A percentile compares a stretch with the other conserved stretches of the same genome.
These are phyloP conservation scores for Zaprionus tsacasi DNA, from an alignment of 1,140 invertebrate species.

Conservation along the genomic window DNA sequence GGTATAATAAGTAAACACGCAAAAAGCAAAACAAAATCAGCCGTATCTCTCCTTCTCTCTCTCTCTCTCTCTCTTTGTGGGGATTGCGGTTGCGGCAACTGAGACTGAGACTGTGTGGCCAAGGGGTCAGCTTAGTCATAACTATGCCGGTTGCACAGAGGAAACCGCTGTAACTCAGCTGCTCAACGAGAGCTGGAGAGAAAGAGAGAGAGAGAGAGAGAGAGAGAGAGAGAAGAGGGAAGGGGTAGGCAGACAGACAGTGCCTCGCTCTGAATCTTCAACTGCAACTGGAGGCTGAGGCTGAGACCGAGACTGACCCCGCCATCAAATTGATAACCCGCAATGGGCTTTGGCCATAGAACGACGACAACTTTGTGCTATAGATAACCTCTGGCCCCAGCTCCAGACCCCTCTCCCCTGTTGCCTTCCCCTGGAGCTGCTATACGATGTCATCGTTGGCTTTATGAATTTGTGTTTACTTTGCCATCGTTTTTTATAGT, in stretches of 20 bases:
- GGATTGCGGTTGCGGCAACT: constrained; percentile 45
- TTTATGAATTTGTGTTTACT: constrained; percentile 29
- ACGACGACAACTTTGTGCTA: constrained; percentile 57
- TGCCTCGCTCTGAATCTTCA: not conserved
- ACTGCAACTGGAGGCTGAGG: not conserved
- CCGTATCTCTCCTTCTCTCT: constrained; percentile 5
- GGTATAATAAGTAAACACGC: constrained; percentile 63
- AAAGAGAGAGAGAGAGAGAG: not conserved
- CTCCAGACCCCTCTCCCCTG: not conserved
- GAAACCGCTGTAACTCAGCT: constrained; percentile 42
- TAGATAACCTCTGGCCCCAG: constrained; percentile 60
- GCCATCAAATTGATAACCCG: constrained; percentile 73
- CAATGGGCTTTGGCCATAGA: constrained; percentile 17
- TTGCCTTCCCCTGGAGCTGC: not conserved
- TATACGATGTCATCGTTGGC: too few relatives aligned
- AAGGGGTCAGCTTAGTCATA: constrained; percentile 66
- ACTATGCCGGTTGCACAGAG: constrained; percentile 59
- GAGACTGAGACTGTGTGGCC: not conserved
- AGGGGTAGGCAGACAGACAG: constrained; percentile 19
- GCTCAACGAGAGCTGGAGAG: constrained; percentile 29
- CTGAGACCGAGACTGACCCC: constrained; percentile 48
- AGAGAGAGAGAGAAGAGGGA: not conserved
- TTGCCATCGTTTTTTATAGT: constrained; percentile 3
- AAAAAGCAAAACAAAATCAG: constrained; percentile 41
- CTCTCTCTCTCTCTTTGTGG: not conserved